Conservation (phyloP, 2,888 invertebrate genomes). For the Scaptomyza caliginosa region DNA sequence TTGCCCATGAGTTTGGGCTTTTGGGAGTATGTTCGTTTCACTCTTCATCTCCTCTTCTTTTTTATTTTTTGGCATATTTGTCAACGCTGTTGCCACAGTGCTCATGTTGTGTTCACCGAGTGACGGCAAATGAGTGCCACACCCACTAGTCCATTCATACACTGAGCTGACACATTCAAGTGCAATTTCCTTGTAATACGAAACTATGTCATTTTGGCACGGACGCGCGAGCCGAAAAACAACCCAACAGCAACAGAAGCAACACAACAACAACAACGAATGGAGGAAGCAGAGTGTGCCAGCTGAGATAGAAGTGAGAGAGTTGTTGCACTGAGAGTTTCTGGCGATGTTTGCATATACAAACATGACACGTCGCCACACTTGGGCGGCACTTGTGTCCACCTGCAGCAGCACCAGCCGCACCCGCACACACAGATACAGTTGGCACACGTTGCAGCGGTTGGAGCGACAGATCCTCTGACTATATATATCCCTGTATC, state of each 20-base stretch:
- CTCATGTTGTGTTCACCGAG: conserved; percentile 26
- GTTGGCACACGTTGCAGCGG: conserved; percentile 46
- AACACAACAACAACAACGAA: conserved; percentile 2
- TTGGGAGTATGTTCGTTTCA: conserved; percentile 22
- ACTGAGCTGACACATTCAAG: conserved; percentile 69
- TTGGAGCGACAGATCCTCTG: conserved; percentile 27
- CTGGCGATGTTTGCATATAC: conserved; percentile 57
- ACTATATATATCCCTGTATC: conserved; percentile 25
- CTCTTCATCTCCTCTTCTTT: background rate
- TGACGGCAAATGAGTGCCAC: conserved; percentile 29
- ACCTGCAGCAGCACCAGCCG: conserved; percentile 39
- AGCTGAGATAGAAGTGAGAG: conserved; percentile 34
- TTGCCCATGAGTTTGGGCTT: conserved; percentile 54
- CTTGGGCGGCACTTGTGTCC: conserved; percentile 63
- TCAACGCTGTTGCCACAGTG: conserved; percentile 68
- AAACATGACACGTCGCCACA: conserved; percentile 74
- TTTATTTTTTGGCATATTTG: conserved; percentile 76
- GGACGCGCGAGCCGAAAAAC: conserved; percentile 47
- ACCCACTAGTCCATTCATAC: conserved; percentile 48
- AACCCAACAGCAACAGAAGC: conserved; percentile 11
- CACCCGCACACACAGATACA: background rate
- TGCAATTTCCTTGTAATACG: conserved; percentile 81
- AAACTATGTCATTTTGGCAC: conserved; percentile 77
- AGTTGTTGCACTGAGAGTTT: conserved; percentile 36
- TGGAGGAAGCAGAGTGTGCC: conserved; percentile 9